Conservation (phyloP, 35 echinoderm and acorn worm species). For the Ophiothrix spiculata region DNA sequence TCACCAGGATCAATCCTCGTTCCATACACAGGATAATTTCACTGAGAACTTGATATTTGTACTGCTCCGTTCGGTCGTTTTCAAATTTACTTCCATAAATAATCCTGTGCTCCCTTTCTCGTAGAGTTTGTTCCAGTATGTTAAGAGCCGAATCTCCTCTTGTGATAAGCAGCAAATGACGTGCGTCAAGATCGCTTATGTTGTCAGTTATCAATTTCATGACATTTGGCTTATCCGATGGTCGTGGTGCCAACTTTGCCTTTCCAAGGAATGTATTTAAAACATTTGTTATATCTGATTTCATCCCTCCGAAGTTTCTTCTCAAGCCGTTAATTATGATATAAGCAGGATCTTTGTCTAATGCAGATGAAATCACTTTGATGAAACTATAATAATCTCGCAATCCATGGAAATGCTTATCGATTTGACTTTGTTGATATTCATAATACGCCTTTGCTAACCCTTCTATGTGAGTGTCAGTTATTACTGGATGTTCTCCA, state of each 20-base stretch:
- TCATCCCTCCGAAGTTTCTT: conserved; percentile 31
- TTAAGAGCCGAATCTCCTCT: conserved; percentile 28
- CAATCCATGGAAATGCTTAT: conserved; percentile 29
- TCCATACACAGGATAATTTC: conserved; percentile 44
- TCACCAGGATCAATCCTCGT: conserved; percentile 13
- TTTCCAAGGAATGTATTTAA: conserved; percentile 22
- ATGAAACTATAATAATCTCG: conserved; percentile 32
- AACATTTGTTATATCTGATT: background rate
- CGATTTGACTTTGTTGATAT: background rate
- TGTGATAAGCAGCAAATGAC: conserved; percentile 31
- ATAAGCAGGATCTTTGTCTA: background rate
- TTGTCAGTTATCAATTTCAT: conserved; percentile 26
- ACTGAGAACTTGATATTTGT: conserved; percentile 26
- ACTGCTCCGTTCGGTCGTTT: conserved; percentile 28
- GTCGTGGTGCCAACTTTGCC: background rate
- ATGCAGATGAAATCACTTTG: conserved; percentile 9
- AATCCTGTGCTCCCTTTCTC: background rate
- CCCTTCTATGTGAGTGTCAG: background rate
- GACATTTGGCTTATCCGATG: background rate
- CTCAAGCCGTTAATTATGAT: background rate
- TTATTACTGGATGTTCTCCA: background rate
- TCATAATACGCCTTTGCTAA: conserved; percentile 17
- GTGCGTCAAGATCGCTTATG: background rate
- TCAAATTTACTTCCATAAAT: conserved; percentile 34
- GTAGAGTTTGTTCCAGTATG: conserved; percentile 17